Evolutionary conservation across 2,113 vertebrate genomes (phyloP), one percentile per base, ranked within the genome.

Genomic region (Excalfactoria chinensis): DNA sequence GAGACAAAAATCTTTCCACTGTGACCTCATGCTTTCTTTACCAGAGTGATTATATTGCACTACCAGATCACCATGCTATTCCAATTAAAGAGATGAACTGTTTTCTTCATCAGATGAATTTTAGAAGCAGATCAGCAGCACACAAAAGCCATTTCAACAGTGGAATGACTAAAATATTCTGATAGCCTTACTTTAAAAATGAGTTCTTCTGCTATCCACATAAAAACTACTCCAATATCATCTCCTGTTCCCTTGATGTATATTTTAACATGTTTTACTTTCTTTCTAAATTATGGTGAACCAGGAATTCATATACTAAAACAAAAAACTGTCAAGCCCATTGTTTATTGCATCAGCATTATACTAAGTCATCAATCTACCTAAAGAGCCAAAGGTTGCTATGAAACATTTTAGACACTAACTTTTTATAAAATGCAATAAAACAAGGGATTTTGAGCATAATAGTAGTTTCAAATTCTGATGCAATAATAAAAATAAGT

Each of bases 1-100:
- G 96, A 94, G 95, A 96, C 84, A 95, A 97, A 98, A 98, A 98
- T 98, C 83, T 98, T 98, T 98, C 98, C 98, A 98, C 73, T 86
- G 87, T 98, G 97, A 98, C 95, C 93, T 98, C 97, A 99, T 98
- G 95, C 35, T 86, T 91, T 91, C 41, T 95, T 94, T 86, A 92
- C 53, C 84, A 40, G 75, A 91, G 64, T 30, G 75, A 93, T 88
- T 88, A 30, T 87, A 95, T 96, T 92, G 56, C 55, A 81, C 62
- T 92, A 76, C 35, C 41, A 92, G 85, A 89, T 93, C 87, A 76
- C 68, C 83, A 91, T 88, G 67, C 46, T 95, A 70, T 85, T 86
- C 81, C 74, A 94, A 23, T 89, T 90, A 90, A 30, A 95, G 46
- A 46, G 82, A 41, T 70, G 74, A 69, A 71, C 82, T 95, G 84